Evolutionary conservation across 2,888 invertebrate species (phyloP).

Genomic region (Ferdinandea cuprea): DNA sequence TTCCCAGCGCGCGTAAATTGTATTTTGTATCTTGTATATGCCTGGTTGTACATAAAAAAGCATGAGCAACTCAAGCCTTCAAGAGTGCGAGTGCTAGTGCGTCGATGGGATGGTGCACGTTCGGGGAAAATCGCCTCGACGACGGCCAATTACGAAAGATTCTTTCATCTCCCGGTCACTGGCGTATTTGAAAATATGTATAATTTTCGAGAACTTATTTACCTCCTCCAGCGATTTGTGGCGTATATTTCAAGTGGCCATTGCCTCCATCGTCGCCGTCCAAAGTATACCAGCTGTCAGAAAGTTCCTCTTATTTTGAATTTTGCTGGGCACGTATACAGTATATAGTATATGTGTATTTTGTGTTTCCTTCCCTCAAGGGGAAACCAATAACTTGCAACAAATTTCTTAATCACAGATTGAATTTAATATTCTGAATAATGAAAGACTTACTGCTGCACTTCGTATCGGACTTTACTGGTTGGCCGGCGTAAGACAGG

Average conservation of each 20-base stretch:
- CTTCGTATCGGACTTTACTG: slow-evolving; percentile 3
- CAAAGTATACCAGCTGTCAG: slow-evolving; percentile 46
- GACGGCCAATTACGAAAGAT: slow-evolving; percentile 53
- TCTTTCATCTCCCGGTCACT: slow-evolving; percentile 43
- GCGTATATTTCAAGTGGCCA: slow-evolving; percentile 58
- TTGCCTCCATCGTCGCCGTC: no score
- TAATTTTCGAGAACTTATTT: slow-evolving; percentile 28
- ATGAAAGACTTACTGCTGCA: slow-evolving; percentile 35
- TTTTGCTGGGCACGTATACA: no score
- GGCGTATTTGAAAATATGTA: slow-evolving; percentile 50
- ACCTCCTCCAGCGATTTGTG: slow-evolving; percentile 42
- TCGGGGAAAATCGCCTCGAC: slow-evolving; percentile 43
- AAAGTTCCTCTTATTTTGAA: slow-evolving; percentile 12
- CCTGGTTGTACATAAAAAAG: not conserved
- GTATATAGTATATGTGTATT: not conserved
- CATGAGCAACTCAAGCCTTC: not conserved
- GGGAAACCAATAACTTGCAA: slow-evolving; percentile 17
- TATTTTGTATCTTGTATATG: not conserved
- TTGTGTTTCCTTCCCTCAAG: slow-evolving; percentile 12
- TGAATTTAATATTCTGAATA: slow-evolving; percentile 20
- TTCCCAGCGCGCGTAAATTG: slow-evolving; percentile 5
- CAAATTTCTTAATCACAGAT: not conserved
- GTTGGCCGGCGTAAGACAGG: slow-evolving; percentile 18
- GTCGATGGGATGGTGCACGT: not conserved
- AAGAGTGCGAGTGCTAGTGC: not conserved